Base-by-base conservation (phyloP, 2,888 invertebrate species). In the Napeogenes sylphis region DNA sequence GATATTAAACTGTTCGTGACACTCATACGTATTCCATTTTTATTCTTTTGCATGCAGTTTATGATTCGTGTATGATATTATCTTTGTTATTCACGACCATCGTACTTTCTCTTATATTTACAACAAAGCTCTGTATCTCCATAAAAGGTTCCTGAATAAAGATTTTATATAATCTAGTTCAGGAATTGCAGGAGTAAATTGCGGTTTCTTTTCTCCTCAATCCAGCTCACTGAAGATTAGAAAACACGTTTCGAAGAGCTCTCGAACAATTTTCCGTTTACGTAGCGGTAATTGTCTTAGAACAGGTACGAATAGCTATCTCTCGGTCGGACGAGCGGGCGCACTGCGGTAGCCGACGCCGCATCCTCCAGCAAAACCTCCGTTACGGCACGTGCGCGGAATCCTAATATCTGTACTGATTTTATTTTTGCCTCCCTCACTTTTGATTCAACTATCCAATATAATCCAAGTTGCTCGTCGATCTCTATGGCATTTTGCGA, bases 271-370 rank as follows among this genome's bases (percentile, higher is more conserved):
- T 88, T 87, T 88, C 86, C 85, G 87, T 85, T 87, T 87, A 85
- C 85, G 84, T 84, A 81, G 85, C 82, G 81, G 87, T 88, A 88
- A 88, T 89, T 89, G 87, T 87, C 85, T 87, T 80, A 84, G 81
- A 83, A 80, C 81, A 84, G 84, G 83, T 84, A 85, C 75, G 77
- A 77, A 77, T 77, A 82, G 78, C 75, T 80, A 80, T 79, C 81
- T 76, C 70, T 72, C 77, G 77, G 77, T 72, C 75, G 75, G 76
- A 70, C 70, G 74, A 72, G 66, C 73, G 73, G 75, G 85, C 86
- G 88, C 86, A 85, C 75, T 87, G 88, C 88, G 87, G 85, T 77
- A 82, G 78, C 79, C 77, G 73, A 73, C 77, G 78, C 78, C 79
- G 81, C 83, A 79, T 75, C 80, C 80, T 79, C 78, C 79, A 73